Evolutionary conservation across 2,113 vertebrate species (phyloP).

Genomic region (Hylia prasina): DNA sequence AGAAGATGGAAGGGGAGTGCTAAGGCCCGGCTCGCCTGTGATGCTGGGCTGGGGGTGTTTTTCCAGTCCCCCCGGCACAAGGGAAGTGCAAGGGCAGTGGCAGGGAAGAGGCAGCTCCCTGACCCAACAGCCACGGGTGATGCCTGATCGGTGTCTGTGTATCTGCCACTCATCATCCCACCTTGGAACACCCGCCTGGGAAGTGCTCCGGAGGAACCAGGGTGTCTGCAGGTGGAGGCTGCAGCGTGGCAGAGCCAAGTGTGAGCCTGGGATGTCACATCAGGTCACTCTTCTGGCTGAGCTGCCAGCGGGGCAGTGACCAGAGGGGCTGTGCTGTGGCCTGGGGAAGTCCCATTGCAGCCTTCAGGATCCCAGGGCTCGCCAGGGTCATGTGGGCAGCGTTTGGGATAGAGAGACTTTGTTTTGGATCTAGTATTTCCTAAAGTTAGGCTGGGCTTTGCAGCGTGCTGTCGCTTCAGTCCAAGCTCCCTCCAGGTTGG

Average conservation of each 20-base stretch:
- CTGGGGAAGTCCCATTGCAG: neutral
- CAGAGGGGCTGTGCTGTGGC: neutral
- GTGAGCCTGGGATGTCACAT: neutral
- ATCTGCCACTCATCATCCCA: neutral
- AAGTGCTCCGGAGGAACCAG: neutral
- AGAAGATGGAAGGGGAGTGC: neutral
- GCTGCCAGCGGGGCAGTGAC: neutral
- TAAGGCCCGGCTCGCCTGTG: neutral
- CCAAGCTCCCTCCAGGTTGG: neutral
- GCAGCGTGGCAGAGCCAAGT: neutral
- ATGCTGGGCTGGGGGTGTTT: neutral
- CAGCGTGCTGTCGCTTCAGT: neutral
- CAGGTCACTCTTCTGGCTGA: neutral
- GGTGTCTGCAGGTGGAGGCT: neutral
- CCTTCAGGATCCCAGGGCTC: neutral
- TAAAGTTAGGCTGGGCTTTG: neutral
- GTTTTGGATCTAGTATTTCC: constrained; percentile 52
- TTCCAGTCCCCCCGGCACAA: neutral
- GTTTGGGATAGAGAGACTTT: neutral
- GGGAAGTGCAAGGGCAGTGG: neutral
- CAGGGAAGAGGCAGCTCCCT: neutral
- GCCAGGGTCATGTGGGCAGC: accelerated
- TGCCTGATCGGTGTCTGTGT: neutral
- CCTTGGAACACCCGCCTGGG: neutral
- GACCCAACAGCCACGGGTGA: neutral